Evolutionary conservation across 2,888 invertebrate species (phyloP).

Genomic region (Teleogryllus oceanicus): DNA sequence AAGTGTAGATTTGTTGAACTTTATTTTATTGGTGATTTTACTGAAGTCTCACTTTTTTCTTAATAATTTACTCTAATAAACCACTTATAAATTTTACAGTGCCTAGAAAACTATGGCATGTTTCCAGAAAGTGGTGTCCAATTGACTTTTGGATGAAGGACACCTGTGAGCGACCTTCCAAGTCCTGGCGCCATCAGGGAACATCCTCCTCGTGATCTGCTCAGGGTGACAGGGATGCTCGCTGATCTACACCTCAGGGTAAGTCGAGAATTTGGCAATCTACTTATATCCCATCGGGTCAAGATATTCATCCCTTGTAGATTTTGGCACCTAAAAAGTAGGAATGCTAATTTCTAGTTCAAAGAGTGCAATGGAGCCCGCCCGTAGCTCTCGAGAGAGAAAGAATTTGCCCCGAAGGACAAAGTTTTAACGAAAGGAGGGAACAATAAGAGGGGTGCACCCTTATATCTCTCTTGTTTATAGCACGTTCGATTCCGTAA

Average conservation of each 20-base stretch:
- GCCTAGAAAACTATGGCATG: slow-evolving; percentile 88
- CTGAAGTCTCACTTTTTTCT: background rate
- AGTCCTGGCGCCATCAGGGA: slow-evolving; percentile 49
- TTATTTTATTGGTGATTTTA: background rate
- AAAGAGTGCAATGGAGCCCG: too few species aligned
- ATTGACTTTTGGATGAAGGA: slow-evolving; percentile 70
- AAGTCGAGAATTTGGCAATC: background rate
- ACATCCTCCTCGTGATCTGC: slow-evolving; percentile 47
- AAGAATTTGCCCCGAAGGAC: too few species aligned
- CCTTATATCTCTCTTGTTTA: too few species aligned
- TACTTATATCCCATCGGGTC: too few species aligned
- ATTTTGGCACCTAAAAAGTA: too few species aligned
- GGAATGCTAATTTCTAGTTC: too few species aligned
- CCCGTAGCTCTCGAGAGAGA: too few species aligned
- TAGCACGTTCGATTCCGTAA: too few species aligned
- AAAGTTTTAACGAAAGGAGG: too few species aligned
- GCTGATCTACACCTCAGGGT: background rate
- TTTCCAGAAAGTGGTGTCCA: slow-evolving; percentile 98
- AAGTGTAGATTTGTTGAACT: background rate
- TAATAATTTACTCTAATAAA: background rate
- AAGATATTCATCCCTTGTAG: too few species aligned
- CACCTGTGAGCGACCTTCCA: slow-evolving; percentile 55
- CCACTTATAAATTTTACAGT: slow-evolving; percentile 54
- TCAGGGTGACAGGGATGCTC: slow-evolving; percentile 44
- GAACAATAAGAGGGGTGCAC: too few species aligned